phyloP scores from a whole-genome alignment of 2,888 invertebrate species.

The Lasioglossum morio region DNA sequence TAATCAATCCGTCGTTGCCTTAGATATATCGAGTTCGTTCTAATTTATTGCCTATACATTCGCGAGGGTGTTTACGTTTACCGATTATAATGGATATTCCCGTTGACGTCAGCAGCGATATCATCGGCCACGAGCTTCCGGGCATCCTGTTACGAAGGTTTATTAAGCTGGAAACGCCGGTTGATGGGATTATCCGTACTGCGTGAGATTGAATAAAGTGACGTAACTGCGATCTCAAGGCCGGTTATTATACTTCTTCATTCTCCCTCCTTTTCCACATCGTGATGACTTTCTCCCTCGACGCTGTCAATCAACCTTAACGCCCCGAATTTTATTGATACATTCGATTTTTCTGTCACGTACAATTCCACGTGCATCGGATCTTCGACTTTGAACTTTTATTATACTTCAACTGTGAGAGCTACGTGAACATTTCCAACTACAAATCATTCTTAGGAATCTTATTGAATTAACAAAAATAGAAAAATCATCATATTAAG shows the following conservation, averaged over 20 bases:
- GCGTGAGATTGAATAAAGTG: slow-evolving; percentile 60
- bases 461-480: too few species aligned
- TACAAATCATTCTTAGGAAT: neutral
- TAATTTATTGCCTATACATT: slow-evolving; percentile 55
- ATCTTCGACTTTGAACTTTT: neutral
- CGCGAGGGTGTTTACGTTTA: slow-evolving; percentile 56
- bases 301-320: neutral
- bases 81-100: slow-evolving; percentile 66
- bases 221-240: slow-evolving; percentile 33
- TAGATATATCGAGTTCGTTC: slow-evolving; percentile 54
- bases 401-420: neutral
- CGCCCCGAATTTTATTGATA: neutral
- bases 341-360: neutral
- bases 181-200: slow-evolving; percentile 62
- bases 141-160: slow-evolving; percentile 50
- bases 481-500: too few species aligned
- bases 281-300: neutral
- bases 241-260: slow-evolving; percentile 29
- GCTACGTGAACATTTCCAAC: neutral
- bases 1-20: slow-evolving; percentile 71
- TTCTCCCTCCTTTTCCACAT: neutral
- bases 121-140: slow-evolving; percentile 43
- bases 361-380: neutral
- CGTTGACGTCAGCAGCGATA: slow-evolving; percentile 59
- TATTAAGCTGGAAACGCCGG: slow-evolving; percentile 62